Evolutionary conservation across 2,797 vertebrate genomes (phyloP), one percentile per base, ranked within the genome.

Genomic region (Siniperca scherzeri): DNA sequence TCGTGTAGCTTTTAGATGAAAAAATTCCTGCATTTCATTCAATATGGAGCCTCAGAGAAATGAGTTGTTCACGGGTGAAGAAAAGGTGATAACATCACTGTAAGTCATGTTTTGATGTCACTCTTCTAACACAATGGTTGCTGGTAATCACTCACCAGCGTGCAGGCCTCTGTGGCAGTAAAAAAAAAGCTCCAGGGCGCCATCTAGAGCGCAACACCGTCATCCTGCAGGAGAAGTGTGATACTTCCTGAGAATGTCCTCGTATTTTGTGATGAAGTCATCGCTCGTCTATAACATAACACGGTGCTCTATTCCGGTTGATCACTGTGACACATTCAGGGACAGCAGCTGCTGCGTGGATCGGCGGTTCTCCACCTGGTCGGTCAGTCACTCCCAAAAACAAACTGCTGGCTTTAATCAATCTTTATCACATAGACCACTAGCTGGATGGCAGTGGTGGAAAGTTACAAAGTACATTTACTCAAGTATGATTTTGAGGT

Each of bases 291-390:
- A 0, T 25, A 27, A 25, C 30, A 12, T 12, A 27, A 66, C 80
- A 56, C n/a, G 83, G 83, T 86, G 90, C 87, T 90, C 3, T 60
- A 3, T 83, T 82, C 83, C 82, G 30, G 48, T 62, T 5, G 0
- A 6, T 61, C 74, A 13, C 7, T 36, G 57, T 65, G 55, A 81
- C 36, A 48, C 69, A 3, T 88, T 91, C 84, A 89, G 62, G 85
- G 84, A 83, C 72, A 53, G 38, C 77, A 69, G 70, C 61, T 10
- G 76, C 74, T 48, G 83, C 30, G 38, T 12, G 68, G 25, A 60
- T 48, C 74, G 13, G 76, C 22, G 19, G 46, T 56, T 82, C 69
- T 83, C 50, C 53, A n/a, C 79, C 53, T 33, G 67, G 11, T 33
- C 2, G 30, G 22, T n/a, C 3, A 38, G 4, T 56, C 19, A 7